Percentiles rank a stretch among this genome's conserved stretches.
These are phyloP conservation scores for Tetrax tetrax DNA, from an alignment of 2,113 vertebrate species.

Conservation along the genomic window DNA sequence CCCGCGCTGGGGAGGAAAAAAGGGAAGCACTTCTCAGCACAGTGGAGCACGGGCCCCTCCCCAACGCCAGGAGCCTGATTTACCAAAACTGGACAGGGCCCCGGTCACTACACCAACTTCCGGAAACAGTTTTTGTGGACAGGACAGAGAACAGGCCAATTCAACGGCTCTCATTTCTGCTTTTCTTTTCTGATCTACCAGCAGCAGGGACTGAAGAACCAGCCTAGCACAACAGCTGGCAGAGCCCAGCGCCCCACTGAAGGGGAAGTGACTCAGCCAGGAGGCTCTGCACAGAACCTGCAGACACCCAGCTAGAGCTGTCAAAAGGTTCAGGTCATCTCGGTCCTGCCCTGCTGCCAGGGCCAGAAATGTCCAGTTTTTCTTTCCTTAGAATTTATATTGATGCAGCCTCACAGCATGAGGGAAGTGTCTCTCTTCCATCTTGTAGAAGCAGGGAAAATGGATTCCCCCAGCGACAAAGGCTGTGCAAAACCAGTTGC, in stretches of 20 bases:
- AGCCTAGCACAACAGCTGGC: not conserved
- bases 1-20: not conserved
- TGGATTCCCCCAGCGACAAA: not conserved
- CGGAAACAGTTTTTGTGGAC: not conserved
- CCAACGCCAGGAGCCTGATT: fast-evolving
- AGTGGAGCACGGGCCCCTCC: not conserved
- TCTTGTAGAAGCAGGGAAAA: not conserved
- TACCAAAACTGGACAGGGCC: fast-evolving
- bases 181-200: not conserved
- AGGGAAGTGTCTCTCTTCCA: not conserved
- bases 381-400: not conserved
- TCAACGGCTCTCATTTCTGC: not conserved
- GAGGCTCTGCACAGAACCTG: not conserved
- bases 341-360: not conserved
- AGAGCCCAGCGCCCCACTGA: not conserved
- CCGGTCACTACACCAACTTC: not conserved
- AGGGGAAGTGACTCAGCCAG: not conserved
- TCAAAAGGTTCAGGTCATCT: not conserved
- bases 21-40: not conserved
- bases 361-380: not conserved
- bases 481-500: not conserved
- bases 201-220: not conserved
- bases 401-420: not conserved
- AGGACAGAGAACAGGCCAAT: not conserved
- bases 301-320: not conserved